Evolutionary conservation across 2,113 vertebrate genomes (phyloP).

Genomic region (Rhinichthys klamathensis): DNA sequence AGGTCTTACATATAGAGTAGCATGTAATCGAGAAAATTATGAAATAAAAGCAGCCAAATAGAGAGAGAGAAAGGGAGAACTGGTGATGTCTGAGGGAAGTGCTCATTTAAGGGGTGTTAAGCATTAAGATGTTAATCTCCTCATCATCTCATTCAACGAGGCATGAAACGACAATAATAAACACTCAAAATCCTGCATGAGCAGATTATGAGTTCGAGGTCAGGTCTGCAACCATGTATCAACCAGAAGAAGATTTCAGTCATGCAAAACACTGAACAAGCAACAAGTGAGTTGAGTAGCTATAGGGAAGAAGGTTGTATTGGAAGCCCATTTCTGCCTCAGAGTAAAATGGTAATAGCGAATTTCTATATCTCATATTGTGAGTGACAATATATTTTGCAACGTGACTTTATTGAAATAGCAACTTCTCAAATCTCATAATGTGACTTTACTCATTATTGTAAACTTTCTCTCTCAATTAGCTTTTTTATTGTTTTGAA

Average conservation of each 20-base stretch:
- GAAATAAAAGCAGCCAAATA: neutral
- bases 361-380: neutral
- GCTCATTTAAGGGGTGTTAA: neutral
- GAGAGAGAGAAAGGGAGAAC: neutral
- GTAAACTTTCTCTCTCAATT: neutral
- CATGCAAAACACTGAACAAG: neutral
- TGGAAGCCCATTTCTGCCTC: neutral
- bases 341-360: neutral
- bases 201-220: slow-evolving; percentile 10
- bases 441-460: neutral
- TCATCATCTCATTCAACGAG: slow-evolving; percentile 24
- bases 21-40: neutral
- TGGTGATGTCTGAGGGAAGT: slow-evolving; percentile 11
- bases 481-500: neutral
- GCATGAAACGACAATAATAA: slow-evolving; percentile 14
- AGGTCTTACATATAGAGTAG: slow-evolving; percentile 22
- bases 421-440: neutral
- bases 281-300: neutral
- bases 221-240: neutral
- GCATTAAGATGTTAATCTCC: slow-evolving; percentile 26
- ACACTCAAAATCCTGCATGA: neutral
- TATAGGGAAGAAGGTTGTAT: neutral
- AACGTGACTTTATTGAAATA: neutral
- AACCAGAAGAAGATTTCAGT: neutral
- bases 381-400: neutral